Base-by-base conservation (phyloP, 2,888 invertebrate species). In the Craniophora ligustri region DNA sequence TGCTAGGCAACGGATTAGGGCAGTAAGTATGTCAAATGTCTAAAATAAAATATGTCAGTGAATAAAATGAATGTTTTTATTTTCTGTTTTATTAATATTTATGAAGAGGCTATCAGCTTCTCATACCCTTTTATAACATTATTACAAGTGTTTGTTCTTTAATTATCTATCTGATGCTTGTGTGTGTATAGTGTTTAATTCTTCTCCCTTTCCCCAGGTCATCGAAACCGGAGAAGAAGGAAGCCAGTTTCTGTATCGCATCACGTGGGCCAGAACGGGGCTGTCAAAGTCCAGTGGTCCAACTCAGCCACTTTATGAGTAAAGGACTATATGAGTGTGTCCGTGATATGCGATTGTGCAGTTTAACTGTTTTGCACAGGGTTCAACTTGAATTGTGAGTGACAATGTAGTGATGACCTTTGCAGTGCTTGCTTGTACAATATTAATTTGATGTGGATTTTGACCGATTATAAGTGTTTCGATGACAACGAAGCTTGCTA, bases 231-330 rank as follows among this genome's bases (percentile, higher is more conserved):
- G 94, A 73, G 94, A 94, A 82, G 94, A 94, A 84, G 94, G 94
- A 84, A 94, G 94, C 84, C 94, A 95, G 70, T 95, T 95, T 86
- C 91, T 95, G 48, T 95, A 94, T 82, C 92, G 94, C 72, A 95
- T 95, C 74, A 94, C 94, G 31, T 95, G 95, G 95, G 87, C 94
- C 30, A 83, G 94, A 68, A 84, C 90, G 26, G 90, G 87, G 0
- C 84, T 82, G 47, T 56, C 82, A 65, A 87, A 88, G 63, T 74
- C 69, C 55, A 72, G 44, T 48, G 72, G 76, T 19, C 82, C 86
- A 51, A 71, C 81, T 74, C 89, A 82, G 68, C 92, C 91, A 77
- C 84, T 87, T 61, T 92, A 92, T 91, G 92, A 92, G 75, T 92
- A 75, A 83, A 67, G 41, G 18, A 61, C 51, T 16, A 42, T 16